These are phyloP conservation scores for Spicauda simplicius DNA, from an alignment of 2,888 invertebrate species.

Conservation along the genomic window DNA sequence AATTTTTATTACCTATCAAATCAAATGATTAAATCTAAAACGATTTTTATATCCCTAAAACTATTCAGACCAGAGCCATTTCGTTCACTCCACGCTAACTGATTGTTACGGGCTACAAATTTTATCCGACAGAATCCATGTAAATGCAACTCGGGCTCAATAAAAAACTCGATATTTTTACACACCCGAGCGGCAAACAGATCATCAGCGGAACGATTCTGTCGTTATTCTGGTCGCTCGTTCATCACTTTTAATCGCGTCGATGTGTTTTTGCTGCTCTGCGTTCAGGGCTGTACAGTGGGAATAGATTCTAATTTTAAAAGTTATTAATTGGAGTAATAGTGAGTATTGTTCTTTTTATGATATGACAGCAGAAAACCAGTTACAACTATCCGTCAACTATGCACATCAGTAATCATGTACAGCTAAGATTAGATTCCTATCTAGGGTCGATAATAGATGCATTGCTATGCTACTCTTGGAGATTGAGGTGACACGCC, in stretches of 20 bases:
- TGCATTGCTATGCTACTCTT: no score
- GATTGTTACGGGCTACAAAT: conserved; percentile 23
- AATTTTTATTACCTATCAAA: background rate
- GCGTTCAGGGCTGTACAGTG: conserved; percentile 12
- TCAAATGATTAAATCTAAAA: no score
- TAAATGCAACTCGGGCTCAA: conserved; percentile 37
- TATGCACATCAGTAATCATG: no score
- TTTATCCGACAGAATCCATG: conserved; percentile 30
- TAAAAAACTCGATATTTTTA: conserved; percentile 57
- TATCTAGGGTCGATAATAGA: no score
- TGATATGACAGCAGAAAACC: no score
- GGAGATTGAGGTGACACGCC: no score
- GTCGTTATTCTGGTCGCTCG: conserved; percentile 68
- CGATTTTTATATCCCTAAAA: background rate
- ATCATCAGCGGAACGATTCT: conserved; percentile 71
- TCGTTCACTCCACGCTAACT: conserved; percentile 3
- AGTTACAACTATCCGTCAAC: no score
- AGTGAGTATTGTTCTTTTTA: no score
- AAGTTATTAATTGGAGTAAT: no score
- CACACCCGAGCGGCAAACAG: conserved; percentile 43
- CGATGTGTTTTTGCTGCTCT: conserved; percentile 48
- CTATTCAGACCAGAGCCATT: background rate
- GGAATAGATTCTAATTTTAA: background rate
- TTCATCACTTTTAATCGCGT: conserved; percentile 77
- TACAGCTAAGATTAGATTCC: no score